A percentile compares a stretch with the other conserved stretches of the same genome.
Evolutionary conservation across 2,888 invertebrate species (phyloP).

Genomic region (Melanargia galathea): DNA sequence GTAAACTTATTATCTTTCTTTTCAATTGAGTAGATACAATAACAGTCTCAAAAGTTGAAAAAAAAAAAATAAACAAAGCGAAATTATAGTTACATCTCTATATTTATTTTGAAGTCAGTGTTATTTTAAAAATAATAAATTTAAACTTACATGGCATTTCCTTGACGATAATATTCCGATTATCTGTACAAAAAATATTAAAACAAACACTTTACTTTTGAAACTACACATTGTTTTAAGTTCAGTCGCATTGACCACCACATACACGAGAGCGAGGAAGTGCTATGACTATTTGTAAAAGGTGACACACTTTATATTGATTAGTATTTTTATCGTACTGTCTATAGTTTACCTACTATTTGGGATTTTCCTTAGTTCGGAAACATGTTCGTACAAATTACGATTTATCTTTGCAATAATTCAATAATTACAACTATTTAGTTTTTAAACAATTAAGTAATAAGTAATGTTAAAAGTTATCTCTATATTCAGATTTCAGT

Average conservation of each 20-base stretch:
- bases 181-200: conserved; percentile 3
- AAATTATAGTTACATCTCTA: too few relatives aligned
- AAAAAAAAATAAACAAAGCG: too few relatives aligned
- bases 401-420: neutral
- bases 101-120: neutral
- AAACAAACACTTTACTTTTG: neutral
- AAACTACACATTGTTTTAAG: conserved; percentile 7
- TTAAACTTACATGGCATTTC: conserved; percentile 14
- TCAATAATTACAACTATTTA: too few relatives aligned
- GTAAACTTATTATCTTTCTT: too few relatives aligned
- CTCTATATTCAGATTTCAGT: too few relatives aligned
- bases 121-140: conserved; percentile 9
- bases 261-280: neutral
- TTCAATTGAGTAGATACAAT: too few relatives aligned
- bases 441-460: too few relatives aligned
- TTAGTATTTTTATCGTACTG: conserved; percentile 1
- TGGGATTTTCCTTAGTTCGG: conserved; percentile 9
- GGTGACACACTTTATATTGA: conserved; percentile 4
- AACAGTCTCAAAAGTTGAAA: too few relatives aligned
- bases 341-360: neutral
- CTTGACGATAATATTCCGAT: neutral
- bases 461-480: too few relatives aligned
- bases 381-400: neutral
- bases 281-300: conserved; percentile 4
- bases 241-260: neutral